Conservation (phyloP, 2,888 invertebrate genomes). For the Antheraea assamensis region DNA sequence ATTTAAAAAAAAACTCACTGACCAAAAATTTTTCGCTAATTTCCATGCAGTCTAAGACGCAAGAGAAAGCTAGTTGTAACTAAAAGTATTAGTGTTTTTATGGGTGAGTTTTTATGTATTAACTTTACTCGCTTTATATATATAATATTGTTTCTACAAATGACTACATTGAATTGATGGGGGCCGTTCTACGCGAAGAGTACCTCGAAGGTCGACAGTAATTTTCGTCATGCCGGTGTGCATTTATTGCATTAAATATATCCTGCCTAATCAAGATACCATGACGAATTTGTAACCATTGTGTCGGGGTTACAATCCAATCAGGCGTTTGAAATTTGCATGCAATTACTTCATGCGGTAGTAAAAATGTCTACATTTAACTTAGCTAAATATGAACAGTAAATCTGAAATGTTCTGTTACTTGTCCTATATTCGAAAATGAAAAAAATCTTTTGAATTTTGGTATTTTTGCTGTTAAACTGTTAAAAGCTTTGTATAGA, state of each 20-base stretch:
- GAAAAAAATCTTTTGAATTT: no score
- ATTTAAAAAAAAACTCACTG: no score
- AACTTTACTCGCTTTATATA: no score
- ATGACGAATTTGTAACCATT: neutral
- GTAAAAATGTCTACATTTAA: neutral
- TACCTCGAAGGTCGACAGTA: neutral
- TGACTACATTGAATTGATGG: neutral
- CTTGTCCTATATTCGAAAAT: neutral
- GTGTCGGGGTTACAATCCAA: neutral
- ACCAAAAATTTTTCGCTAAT: no score
- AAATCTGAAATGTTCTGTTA: neutral
- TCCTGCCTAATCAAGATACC: neutral
- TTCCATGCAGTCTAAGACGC: no score
- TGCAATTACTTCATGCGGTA: neutral
- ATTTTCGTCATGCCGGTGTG: neutral
- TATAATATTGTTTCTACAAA: neutral
- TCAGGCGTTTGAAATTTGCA: neutral
- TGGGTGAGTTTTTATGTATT: no score
- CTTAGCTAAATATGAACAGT: neutral
- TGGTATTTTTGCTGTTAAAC: neutral
- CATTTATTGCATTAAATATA: neutral
- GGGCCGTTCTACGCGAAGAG: neutral
- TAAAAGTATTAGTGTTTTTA: no score
- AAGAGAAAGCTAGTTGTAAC: no score
- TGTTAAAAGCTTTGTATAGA: no score